These are phyloP conservation scores for Erythrocebus patas DNA, from an alignment of 2,113 vertebrate species.

Conservation along the genomic window DNA sequence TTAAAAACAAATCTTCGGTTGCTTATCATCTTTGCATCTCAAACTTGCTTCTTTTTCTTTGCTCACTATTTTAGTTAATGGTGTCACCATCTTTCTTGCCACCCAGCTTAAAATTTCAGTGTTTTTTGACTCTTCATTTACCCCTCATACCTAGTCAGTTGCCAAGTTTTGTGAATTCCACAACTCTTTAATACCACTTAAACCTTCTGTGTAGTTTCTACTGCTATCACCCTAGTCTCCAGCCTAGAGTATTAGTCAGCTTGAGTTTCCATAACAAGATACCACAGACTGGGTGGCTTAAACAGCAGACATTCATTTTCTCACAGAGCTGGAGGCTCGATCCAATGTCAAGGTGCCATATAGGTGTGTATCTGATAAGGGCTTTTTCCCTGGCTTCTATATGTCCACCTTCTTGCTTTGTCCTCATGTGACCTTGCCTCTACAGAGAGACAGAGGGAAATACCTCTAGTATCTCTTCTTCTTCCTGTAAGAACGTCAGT, in stretches of 20 bases:
- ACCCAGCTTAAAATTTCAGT: not conserved
- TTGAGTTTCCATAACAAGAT: not conserved
- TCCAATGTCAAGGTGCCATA: not conserved
- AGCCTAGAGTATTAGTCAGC: not conserved
- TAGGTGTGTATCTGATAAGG: not conserved
- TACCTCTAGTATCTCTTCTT: not conserved
- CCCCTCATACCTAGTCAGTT: not conserved
- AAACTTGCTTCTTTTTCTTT: not conserved
- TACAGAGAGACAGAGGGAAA: not conserved
- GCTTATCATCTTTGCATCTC: conserved; percentile 8
- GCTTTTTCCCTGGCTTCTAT: not conserved
- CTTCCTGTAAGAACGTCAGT: not conserved
- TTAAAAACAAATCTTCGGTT: not conserved
- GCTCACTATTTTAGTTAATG: not conserved
- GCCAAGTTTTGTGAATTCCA: conserved; percentile 5
- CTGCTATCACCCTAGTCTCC: conserved; percentile 2
- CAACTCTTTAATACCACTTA: not conserved
- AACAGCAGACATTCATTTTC: not conserved
- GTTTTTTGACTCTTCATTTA: conserved; percentile 4
- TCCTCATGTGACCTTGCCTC: not conserved
- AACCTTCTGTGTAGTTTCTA: not conserved
- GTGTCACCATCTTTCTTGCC: not conserved
- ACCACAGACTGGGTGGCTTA: not conserved
- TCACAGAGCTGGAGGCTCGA: not conserved
- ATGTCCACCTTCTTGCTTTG: not conserved